These are phyloP conservation scores for Antennarius maculatus DNA, from an alignment of 2,797 vertebrate genomes.

Conservation along the genomic window DNA sequence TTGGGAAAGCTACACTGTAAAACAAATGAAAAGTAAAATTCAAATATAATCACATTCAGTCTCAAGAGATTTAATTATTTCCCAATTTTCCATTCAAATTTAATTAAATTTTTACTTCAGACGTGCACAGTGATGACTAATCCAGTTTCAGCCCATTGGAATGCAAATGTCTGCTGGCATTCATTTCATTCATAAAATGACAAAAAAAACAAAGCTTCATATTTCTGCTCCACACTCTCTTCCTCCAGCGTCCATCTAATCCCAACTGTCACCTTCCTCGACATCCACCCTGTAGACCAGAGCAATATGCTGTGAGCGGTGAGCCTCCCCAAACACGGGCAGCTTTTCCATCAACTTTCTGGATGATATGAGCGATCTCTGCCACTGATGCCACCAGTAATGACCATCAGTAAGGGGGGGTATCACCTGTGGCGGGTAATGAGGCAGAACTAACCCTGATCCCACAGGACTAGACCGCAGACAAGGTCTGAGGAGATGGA, in stretches of 20 bases:
- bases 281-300: slow-evolving; percentile 49
- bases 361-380: slow-evolving; percentile 43
- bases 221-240: slow-evolving; percentile 42
- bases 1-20: slow-evolving; percentile 3
- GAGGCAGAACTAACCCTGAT: slow-evolving; percentile 73
- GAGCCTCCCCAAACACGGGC: slow-evolving; percentile 55
- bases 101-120: slow-evolving; percentile 20
- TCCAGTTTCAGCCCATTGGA: slow-evolving; percentile 36
- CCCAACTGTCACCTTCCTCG: slow-evolving; percentile 64
- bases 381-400: slow-evolving; percentile 66
- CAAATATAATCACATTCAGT: slow-evolving; percentile 29
- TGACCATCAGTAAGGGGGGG: slow-evolving; percentile 61
- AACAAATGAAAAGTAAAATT: slow-evolving; percentile 23
- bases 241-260: slow-evolving; percentile 56
- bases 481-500: slow-evolving; percentile 54
- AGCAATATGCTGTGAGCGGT: slow-evolving; percentile 58
- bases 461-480: slow-evolving; percentile 59
- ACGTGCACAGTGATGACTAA: slow-evolving; percentile 36
- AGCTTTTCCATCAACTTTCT: slow-evolving; percentile 46
- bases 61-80: slow-evolving; percentile 22
- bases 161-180: slow-evolving; percentile 3
- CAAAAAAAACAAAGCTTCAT: slow-evolving; percentile 33
- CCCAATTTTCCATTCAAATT: slow-evolving; percentile 21
- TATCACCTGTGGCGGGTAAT: slow-evolving; percentile 74
- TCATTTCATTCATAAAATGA: slow-evolving; percentile 34